Base-by-base conservation (phyloP, 2,113 vertebrate species). In the Sander vitreus region DNA sequence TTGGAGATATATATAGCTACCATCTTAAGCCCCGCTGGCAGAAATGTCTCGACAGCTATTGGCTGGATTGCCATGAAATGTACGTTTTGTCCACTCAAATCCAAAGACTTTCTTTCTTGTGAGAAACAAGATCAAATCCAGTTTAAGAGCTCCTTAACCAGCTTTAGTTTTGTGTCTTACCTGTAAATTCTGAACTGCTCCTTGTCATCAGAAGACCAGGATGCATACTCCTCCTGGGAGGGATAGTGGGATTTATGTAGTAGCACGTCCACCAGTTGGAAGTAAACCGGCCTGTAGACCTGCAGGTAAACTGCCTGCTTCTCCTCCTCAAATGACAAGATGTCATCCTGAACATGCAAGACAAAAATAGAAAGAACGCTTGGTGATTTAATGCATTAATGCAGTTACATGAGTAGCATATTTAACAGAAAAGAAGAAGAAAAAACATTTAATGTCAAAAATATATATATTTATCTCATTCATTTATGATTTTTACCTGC, bases 161-260 rank as follows among this genome's bases (percentile, higher is more conserved):
- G 0, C 23, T 16, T 15, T n/a, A 7, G 16, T 51, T 39, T n/a
- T 14, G 6, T 14, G 39, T 39, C 60, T 95, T 68, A 98, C 98
- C 98, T 97, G 95, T 99, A 99, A 88, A 98, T 98, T 78, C 97
- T 94, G 93, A 99, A 99, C 89, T 99, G 97, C 89, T 99, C 98
- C 93, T 98, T 99, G 91, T 99, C 98, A 54, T 99, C 98, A 0
- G 97, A 96, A 18, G 97, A 97, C 98, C 98, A 99, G 80, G 97
- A 96, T 30, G 93, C 89, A 0, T 97, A 99, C 47, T 98, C 97
- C 85, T 98, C 97, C 74, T 98, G 96, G 0, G 96, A 95, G 13
- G 98, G 97, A 73, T 99, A 99, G 89, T 97, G 97, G 39, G 97
- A 97, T 89, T 99, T 99, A 85, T 97, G 97, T 15, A 99, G 95